Conservation (phyloP, 2,888 invertebrate genomes). For the Gnatocerus cornutus region DNA sequence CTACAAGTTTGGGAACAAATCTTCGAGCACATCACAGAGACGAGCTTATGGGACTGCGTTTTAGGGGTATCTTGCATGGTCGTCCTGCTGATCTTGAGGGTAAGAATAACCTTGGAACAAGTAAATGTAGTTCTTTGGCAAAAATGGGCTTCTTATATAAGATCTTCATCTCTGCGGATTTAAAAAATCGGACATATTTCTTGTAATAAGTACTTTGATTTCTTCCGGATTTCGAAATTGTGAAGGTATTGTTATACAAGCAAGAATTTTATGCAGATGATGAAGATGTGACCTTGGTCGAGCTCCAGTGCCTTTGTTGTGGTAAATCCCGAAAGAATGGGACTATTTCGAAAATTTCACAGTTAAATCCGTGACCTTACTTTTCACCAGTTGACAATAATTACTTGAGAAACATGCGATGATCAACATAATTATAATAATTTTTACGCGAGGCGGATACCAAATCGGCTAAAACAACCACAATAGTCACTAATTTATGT, state of each 20-base stretch:
- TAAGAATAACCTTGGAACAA: conserved; percentile 66
- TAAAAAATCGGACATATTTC: not conserved
- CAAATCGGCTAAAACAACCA: no score
- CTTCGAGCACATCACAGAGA: conserved; percentile 81
- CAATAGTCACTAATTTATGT: no score
- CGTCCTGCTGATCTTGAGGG: conserved; percentile 80
- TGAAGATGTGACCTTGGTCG: not conserved
- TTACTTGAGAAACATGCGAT: no score
- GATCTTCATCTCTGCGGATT: not conserved
- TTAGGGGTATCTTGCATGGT: conserved; percentile 82
- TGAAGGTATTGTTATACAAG: not conserved
- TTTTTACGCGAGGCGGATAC: no score
- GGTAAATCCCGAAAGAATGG: not conserved
- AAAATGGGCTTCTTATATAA: conserved; percentile 11
- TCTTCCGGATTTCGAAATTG: conserved; percentile 19
- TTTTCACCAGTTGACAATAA: no score
- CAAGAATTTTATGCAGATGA: not conserved
- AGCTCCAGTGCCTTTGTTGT: not conserved
- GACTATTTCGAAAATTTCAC: no score
- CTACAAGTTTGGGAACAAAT: conserved; percentile 81
- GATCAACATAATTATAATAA: no score
- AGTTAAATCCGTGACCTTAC: no score
- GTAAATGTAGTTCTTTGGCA: not conserved
- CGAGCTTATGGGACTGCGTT: conserved; percentile 80
- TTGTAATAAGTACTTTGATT: not conserved